A percentile compares a stretch with the other conserved stretches of the same genome.
phyloP scores from a whole-genome alignment of 2,797 vertebrate species.

The Sebastes trivittatus region DNA sequence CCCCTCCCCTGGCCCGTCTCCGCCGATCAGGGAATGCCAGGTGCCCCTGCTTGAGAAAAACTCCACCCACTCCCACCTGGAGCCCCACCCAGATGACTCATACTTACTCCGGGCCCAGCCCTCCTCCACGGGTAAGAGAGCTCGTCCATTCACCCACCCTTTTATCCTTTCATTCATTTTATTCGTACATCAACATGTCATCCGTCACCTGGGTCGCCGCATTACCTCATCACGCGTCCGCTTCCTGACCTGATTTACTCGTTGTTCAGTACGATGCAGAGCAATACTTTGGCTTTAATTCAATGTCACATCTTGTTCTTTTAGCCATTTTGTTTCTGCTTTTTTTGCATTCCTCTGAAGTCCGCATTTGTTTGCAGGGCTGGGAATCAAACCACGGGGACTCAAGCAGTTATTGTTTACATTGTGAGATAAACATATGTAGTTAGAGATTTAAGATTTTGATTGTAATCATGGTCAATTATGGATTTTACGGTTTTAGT shows the following conservation, averaged over 20 bases:
- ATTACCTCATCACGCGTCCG: slow-evolving; percentile 49
- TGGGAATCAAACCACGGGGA: slow-evolving; percentile 20
- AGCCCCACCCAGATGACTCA: slow-evolving; percentile 95
- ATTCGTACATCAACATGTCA: slow-evolving; percentile 27
- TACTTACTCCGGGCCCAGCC: slow-evolving; percentile 95
- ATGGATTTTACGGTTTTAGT: not conserved
- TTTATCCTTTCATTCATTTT: slow-evolving; percentile 34
- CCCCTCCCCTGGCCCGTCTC: slow-evolving; percentile 86
- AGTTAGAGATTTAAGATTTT: not conserved
- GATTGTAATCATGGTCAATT: not conserved
- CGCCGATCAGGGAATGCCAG: slow-evolving; percentile 93
- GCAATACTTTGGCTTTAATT: slow-evolving; percentile 27
- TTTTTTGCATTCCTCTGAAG: slow-evolving; percentile 21
- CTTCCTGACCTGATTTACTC: slow-evolving; percentile 47
- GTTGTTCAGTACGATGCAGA: slow-evolving; percentile 28
- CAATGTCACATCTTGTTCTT: slow-evolving; percentile 38
- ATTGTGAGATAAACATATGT: not conserved
- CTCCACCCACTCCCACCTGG: slow-evolving; percentile 97
- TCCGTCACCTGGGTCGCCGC: slow-evolving; percentile 42
- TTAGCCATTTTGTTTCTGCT: slow-evolving; percentile 13
- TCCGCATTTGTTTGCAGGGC: slow-evolving; percentile 22
- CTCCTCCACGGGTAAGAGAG: slow-evolving; percentile 92
- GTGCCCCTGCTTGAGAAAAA: slow-evolving; percentile 99
- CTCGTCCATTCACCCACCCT: slow-evolving; percentile 37
- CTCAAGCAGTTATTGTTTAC: not conserved